phyloP scores from a whole-genome alignment of 2,113 vertebrate genomes.

The Tachysurus vachellii region DNA sequence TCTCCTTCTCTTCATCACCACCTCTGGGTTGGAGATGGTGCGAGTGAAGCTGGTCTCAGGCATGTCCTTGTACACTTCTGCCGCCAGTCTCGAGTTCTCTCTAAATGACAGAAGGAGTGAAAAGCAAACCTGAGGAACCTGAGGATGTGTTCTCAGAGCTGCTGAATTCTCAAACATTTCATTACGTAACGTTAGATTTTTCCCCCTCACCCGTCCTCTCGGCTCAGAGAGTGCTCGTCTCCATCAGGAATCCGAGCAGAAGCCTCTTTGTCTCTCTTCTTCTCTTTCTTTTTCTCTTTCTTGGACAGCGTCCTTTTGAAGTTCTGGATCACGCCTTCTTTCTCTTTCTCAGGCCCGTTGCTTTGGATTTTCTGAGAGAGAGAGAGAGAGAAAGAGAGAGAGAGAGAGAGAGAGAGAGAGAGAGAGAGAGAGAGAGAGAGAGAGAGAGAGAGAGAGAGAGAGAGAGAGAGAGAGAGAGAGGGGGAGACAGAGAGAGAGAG shows the following conservation, averaged over 20 bases:
- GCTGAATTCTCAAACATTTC: background rate
- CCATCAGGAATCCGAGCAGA: slow-evolving; percentile 81
- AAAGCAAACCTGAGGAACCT: background rate
- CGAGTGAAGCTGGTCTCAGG: slow-evolving; percentile 97
- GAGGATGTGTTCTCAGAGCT: background rate
- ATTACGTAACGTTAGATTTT: background rate
- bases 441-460: background rate
- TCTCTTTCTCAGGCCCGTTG: slow-evolving; percentile 96
- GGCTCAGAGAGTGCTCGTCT: slow-evolving; percentile 78
- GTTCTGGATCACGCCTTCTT: slow-evolving; percentile 97
- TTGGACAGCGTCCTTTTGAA: slow-evolving; percentile 97
- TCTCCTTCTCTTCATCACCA: slow-evolving; percentile 94
- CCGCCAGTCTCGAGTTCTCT: slow-evolving; percentile 91
- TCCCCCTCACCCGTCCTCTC: slow-evolving; percentile 84
- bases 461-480: background rate
- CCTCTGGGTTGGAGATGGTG: slow-evolving; percentile 97
- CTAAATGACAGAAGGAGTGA: slow-evolving; percentile 60
- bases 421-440: background rate
- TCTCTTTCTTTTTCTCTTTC: slow-evolving; percentile 97
- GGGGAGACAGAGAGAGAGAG: background rate
- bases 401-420: background rate
- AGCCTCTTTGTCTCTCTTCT: slow-evolving; percentile 90
- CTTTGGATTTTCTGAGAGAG: slow-evolving; percentile 85
- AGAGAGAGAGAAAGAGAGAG: background rate
- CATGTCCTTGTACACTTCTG: slow-evolving; percentile 99